These are phyloP conservation scores for Brachionus rubens DNA, from an alignment of 1,140 invertebrate species.

Conservation along the genomic window DNA sequence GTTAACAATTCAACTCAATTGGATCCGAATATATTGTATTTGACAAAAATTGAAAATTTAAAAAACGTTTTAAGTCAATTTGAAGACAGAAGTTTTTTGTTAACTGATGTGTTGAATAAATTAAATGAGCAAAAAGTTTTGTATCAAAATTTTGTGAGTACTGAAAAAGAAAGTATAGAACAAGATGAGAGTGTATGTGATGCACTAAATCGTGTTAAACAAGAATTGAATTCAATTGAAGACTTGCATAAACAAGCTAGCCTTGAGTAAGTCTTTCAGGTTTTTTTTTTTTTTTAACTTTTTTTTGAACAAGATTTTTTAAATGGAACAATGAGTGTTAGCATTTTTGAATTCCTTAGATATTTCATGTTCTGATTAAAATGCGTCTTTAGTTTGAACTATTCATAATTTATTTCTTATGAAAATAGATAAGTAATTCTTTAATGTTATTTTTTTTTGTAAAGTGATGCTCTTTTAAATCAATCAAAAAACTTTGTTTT, in stretches of 20 bases:
- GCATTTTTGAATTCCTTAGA: no score
- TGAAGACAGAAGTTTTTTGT: constrained; percentile 2
- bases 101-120: constrained; percentile 20
- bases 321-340: background rate
- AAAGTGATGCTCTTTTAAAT: no score
- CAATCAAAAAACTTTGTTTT: no score
- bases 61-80: background rate
- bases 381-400: no score
- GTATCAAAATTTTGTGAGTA: background rate
- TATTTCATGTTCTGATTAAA: no score
- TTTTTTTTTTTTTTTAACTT: background rate
- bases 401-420: no score
- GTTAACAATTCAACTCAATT: background rate
- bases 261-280: constrained; percentile 11
- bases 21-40: background rate
- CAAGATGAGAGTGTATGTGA: constrained; percentile 51
- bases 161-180: constrained; percentile 52
- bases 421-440: no score
- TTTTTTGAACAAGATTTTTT: background rate
- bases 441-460: no score
- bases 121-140: background rate
- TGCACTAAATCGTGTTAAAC: background rate
- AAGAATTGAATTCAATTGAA: constrained; percentile 12
- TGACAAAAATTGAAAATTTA: background rate
- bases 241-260: constrained; percentile 6